Conservation (phyloP, 2,113 vertebrate genomes). For the Hystrix cristata region DNA sequence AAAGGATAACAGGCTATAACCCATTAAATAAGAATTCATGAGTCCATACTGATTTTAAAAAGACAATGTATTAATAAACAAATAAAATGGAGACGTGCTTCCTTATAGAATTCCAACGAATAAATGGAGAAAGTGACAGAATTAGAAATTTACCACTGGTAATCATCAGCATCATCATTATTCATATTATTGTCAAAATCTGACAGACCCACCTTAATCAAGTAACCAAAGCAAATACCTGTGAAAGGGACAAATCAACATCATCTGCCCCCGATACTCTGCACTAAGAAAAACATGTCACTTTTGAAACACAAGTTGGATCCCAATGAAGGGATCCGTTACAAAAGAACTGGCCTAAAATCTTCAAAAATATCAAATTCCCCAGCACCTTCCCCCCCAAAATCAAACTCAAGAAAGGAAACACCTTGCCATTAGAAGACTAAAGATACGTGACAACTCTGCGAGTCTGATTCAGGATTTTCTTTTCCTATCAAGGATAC, state of each 20-base stretch:
- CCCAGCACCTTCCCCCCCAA: too few species aligned
- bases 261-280: neutral
- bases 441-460: neutral
- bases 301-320: conserved; percentile 19
- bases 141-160: conserved; percentile 14
- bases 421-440: neutral
- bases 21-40: conserved; percentile 44
- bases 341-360: conserved; percentile 29
- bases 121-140: neutral
- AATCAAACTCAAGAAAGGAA: neutral
- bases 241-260: neutral
- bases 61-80: conserved; percentile 19
- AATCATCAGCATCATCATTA: neutral
- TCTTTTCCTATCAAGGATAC: neutral
- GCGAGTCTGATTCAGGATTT: neutral
- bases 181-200: neutral
- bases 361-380: conserved; percentile 20
- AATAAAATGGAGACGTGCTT: neutral
- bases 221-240: neutral
- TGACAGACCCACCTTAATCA: neutral
- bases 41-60: neutral
- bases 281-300: neutral
- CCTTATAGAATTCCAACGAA: conserved; percentile 36
- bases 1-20: neutral
- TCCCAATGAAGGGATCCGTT: neutral